Base-by-base conservation (phyloP, 1,140 invertebrate genomes). In the Colletes latitarsis region DNA sequence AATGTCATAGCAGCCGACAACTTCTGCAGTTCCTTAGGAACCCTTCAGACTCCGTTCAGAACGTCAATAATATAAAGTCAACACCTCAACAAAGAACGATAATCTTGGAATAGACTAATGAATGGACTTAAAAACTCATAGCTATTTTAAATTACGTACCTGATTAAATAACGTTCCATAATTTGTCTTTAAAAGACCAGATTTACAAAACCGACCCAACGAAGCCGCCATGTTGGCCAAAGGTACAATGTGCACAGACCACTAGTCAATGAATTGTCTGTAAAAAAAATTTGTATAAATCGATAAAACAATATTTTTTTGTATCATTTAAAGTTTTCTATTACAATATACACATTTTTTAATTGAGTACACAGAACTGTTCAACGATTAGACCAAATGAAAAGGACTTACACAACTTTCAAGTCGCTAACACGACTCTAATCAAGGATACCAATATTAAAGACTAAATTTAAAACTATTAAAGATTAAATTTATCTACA, bases 181-280 rank as follows among this genome's bases (percentile, higher is more conserved):
- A 89, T 92, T 94, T 88, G 94, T 92, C 94, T 95, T 96, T 90
- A 96, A 94, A 92, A 96, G 94, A 92, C 95, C 95, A 92, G 96
- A 95, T 94, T 96, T 96, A 94, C 95, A 96, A 95, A 97, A 95
- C 93, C 96, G 95, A 94, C 96, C 95, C 92, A 97, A 95, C 91
- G 95, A 95, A 91, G 96, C 96, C 95, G 96, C 96, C 96, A 97
- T 97, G 94, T 95, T 97, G 95, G 94, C 88, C 92, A 93, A 87
- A 93, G 88, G 88, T 93, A 83, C 89, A 90, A 85, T 89, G 83
- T 84, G 81, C 82, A 86, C 72, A 81, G 77, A 69, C 74, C 63
- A 63, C 63, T 84, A 86, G 86, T 91, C 90, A 87, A 82, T 63
- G 21, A 60, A 57, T 84, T 30, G 71, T 76, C 77, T 81, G 17